phyloP scores from a whole-genome alignment of 2,888 invertebrate genomes.

The Calameuta pallipes region DNA sequence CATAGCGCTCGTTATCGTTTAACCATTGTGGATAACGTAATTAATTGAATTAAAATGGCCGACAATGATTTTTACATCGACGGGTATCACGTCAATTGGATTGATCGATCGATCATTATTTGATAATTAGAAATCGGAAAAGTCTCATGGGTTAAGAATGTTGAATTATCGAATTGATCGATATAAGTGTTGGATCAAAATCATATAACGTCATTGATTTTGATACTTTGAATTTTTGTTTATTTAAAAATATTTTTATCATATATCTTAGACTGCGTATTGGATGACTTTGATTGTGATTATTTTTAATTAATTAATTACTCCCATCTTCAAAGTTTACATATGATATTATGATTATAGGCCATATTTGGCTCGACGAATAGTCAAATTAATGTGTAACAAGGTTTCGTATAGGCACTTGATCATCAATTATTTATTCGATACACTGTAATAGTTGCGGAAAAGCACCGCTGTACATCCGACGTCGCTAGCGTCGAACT shows the following conservation, averaged over 20 bases:
- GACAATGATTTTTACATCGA: neutral
- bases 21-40: neutral
- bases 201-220: neutral
- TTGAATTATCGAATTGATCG: neutral
- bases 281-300: neutral
- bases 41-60: neutral
- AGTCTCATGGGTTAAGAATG: neutral
- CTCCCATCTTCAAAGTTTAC: neutral
- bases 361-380: constrained; percentile 30
- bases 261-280: neutral
- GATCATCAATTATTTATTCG: neutral
- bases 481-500: neutral
- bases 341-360: constrained; percentile 18
- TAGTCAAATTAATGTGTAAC: constrained; percentile 37
- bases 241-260: too few species aligned
- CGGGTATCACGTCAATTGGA: neutral
- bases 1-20: neutral
- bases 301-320: neutral
- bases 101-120: neutral
- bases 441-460: neutral
- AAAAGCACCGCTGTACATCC: neutral
- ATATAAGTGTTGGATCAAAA: neutral
- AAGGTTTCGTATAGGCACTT: neutral
- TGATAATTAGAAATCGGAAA: neutral
- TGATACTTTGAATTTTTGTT: too few species aligned